Percentiles rank a stretch among this genome's conserved stretches.
Evolutionary conservation across 2,797 vertebrate genomes (phyloP).

Genomic region (Carcharodon carcharias): DNA sequence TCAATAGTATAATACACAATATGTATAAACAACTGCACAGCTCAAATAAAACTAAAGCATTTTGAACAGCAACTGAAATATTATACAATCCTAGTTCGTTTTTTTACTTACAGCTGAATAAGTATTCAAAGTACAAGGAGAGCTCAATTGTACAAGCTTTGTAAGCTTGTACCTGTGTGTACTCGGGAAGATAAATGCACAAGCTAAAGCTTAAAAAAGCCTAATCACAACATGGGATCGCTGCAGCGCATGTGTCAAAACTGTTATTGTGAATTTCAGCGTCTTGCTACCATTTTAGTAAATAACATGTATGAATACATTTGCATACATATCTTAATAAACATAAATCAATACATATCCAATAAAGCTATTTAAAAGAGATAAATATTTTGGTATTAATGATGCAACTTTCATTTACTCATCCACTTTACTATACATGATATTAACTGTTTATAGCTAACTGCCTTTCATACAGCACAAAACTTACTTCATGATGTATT

Average conservation of each 20-base stretch:
- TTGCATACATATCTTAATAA: background rate
- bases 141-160: background rate
- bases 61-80: background rate
- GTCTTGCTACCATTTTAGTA: background rate
- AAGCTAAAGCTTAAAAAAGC: background rate
- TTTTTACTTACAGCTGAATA: background rate
- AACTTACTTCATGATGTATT: constrained; percentile 87
- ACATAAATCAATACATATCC: background rate
- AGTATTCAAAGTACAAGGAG: background rate
- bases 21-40: background rate
- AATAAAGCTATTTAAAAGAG: background rate
- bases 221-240: background rate
- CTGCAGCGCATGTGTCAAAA: background rate
- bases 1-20: background rate
- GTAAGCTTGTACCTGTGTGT: background rate
- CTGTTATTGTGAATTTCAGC: background rate
- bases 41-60: background rate
- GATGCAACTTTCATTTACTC: background rate
- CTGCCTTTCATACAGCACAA: background rate
- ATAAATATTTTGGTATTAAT: background rate
- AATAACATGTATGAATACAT: background rate
- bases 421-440: background rate
- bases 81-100: background rate
- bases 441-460: background rate
- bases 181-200: background rate